Base-by-base conservation (phyloP, 2,113 vertebrate species). In the Rhea americana region DNA sequence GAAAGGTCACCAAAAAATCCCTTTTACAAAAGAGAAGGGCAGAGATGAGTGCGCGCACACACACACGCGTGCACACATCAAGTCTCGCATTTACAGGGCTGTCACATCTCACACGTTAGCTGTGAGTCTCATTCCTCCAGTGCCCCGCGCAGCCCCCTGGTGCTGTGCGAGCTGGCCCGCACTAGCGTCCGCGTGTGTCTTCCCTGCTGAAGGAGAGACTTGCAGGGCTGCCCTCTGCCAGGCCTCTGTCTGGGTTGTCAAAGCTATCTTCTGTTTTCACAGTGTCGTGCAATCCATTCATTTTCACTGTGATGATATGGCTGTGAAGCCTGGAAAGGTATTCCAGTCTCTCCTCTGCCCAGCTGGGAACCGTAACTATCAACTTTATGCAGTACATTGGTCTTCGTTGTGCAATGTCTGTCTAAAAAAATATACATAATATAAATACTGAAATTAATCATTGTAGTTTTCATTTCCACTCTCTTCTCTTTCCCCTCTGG, bases 221-320 rank as follows among this genome's bases (percentile, higher is more conserved):
- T 3, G 0, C 0, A 0, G 37, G 5, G 11, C 30, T 91, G 20
- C 25, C 11, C 13, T 51, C 28, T 1, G 4, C 16, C 16, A 14
- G 20, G 21, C 5, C 30, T 13, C 55, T 28, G 35, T 39, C 35
- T 37, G 21, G 20, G 7, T 41, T 67, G 25, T 63, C 53, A 75
- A 76, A 89, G 59, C 4, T 11, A 9, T 17, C 65, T 75, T 84
- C 24, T 75, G 7, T 20, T 70, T 74, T 35, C 39, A 30, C 15
- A 25, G 16, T 19, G 72, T 35, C 47, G n/a, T 11, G 9, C 0
- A 2, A 78, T 59, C 21, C 17, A 45, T 48, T 74, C 6, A 1
- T 75, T 51, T 91, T 87, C 22, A 9, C 2, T n/a, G 3, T 24
- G 8, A 65, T 9, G 74, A 4, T 4, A 76, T 84, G 87, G 11